Percentiles rank a stretch among this genome's conserved stretches.
phyloP scores from a whole-genome alignment of 2,797 vertebrate genomes.

The Pipistrellus pipistrellus region DNA sequence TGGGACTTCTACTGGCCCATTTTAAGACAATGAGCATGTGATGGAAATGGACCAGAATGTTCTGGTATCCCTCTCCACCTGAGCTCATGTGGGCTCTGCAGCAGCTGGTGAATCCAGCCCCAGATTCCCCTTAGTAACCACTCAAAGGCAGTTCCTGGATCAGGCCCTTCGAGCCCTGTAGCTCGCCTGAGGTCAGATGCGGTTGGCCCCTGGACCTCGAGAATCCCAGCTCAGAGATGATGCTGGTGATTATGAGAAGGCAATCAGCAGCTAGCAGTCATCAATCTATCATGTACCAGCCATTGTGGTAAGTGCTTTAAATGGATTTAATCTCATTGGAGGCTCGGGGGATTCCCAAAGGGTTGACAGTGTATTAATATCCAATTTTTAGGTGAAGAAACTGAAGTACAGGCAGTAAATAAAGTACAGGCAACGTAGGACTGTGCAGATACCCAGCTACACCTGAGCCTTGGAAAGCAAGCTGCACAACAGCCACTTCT shows the following conservation, averaged over 20 bases:
- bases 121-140: neutral
- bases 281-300: neutral
- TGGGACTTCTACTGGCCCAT: neutral
- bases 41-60: neutral
- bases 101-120: neutral
- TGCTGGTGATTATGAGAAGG: neutral
- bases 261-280: neutral
- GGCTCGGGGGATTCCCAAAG: neutral
- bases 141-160: neutral
- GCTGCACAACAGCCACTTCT: neutral
- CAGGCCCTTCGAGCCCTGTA: neutral
- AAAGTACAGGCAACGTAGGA: neutral
- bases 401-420: neutral
- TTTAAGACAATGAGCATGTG: neutral
- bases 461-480: neutral
- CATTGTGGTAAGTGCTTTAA: neutral
- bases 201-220: neutral
- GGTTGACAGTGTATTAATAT: neutral
- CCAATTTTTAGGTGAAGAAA: constrained; percentile 4
- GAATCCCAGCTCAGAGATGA: neutral
- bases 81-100: too few relatives aligned
- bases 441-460: neutral
- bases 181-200: neutral
- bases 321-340: neutral
- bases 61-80: neutral